Evolutionary conservation across 2,888 invertebrate genomes (phyloP).

Genomic region (Athalia cordata): DNA sequence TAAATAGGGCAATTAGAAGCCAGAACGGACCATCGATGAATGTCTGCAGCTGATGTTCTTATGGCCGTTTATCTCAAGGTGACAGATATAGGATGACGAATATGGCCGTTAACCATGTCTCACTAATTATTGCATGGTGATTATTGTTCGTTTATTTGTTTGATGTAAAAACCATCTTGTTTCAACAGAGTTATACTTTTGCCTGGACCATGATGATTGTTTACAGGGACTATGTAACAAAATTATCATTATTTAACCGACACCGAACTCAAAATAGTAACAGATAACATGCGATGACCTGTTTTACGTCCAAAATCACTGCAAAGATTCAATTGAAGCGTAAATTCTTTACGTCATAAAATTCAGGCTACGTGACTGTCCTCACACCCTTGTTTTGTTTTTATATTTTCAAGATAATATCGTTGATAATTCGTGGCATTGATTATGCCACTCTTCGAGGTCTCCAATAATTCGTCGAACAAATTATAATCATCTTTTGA

Average conservation of each 20-base stretch:
- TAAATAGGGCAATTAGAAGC: too few relatives aligned
- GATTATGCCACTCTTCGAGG: neutral
- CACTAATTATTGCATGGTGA: too few relatives aligned
- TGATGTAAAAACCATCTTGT: neutral
- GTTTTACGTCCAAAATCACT: neutral
- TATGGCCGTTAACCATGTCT: too few relatives aligned
- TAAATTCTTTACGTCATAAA: conserved; percentile 13
- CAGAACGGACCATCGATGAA: too few relatives aligned
- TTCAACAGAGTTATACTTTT: neutral
- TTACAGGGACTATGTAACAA: neutral
- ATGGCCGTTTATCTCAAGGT: too few relatives aligned
- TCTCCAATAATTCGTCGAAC: too few relatives aligned
- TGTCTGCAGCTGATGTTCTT: too few relatives aligned
- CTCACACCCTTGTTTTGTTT: neutral
- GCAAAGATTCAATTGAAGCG: neutral
- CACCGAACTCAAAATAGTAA: conserved; percentile 7
- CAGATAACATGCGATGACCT: neutral
- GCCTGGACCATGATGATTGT: neutral
- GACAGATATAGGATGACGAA: too few relatives aligned
- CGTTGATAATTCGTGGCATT: conserved; percentile 2
- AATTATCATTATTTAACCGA: neutral
- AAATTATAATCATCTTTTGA: too few relatives aligned
- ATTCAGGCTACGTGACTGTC: conserved; percentile 31
- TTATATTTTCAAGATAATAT: neutral
- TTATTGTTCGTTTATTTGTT: too few relatives aligned